Percentiles rank a stretch among this genome's conserved stretches.
Evolutionary conservation across 1,140 invertebrate genomes (phyloP).

Genomic region (Bombus difficillimus): DNA sequence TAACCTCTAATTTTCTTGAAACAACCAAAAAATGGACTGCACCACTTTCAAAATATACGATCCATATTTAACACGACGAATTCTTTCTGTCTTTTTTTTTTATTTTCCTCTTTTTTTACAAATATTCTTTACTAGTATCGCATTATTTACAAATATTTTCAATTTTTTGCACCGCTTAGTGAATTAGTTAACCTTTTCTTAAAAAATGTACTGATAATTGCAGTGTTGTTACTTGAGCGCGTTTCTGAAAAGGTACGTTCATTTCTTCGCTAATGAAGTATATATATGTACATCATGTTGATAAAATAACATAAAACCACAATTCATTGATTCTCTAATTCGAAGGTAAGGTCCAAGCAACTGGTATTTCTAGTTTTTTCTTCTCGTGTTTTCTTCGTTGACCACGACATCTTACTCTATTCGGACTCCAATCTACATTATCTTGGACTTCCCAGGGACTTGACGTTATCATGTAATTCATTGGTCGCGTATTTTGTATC

Average conservation of each 20-base stretch:
- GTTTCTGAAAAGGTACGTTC: background rate
- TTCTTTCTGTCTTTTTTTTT: background rate
- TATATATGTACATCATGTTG: background rate
- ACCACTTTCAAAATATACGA: too few relatives aligned
- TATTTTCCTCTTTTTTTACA: background rate
- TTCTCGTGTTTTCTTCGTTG: conserved; percentile 71
- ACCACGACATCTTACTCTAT: conserved; percentile 70
- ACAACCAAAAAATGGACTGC: too few relatives aligned
- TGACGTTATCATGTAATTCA: background rate
- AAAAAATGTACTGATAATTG: background rate
- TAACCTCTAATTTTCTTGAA: too few relatives aligned
- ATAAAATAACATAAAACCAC: background rate
- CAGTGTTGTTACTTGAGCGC: background rate
- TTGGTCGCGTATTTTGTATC: conserved; percentile 58
- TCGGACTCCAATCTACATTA: conserved; percentile 76
- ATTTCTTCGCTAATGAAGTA: background rate
- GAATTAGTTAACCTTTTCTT: background rate
- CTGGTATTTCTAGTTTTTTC: conserved; percentile 70
- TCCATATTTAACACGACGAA: background rate
- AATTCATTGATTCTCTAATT: background rate
- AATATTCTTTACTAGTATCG: conserved; percentile 1
- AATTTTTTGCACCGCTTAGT: background rate
- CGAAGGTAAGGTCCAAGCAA: conserved; percentile 71
- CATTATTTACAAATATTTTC: conserved; percentile 40
- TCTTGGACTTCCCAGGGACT: conserved; percentile 61